Percentiles rank a stretch among this genome's conserved stretches.
These are phyloP conservation scores for Amphipyra berbera DNA, from an alignment of 2,888 invertebrate genomes.

Conservation along the genomic window DNA sequence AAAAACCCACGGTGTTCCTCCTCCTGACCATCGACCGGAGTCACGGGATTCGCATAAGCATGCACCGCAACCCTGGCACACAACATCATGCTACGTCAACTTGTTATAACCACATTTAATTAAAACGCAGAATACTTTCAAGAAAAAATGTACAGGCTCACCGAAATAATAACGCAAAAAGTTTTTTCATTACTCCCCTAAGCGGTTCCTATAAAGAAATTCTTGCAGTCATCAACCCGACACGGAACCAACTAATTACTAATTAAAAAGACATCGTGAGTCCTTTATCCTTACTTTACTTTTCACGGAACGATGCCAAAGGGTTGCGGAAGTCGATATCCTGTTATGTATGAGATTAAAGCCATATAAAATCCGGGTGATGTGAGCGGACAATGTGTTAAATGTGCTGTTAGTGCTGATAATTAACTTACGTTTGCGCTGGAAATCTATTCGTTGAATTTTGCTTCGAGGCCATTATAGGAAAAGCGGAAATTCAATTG, in stretches of 20 bases:
- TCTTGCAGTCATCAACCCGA: constrained; percentile 51
- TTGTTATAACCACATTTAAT: constrained; percentile 23
- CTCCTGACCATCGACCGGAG: no score
- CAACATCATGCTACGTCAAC: no score
- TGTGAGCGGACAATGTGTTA: constrained; percentile 19
- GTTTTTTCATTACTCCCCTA: constrained; percentile 61
- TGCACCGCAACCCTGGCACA: no score
- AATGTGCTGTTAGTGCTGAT: constrained; percentile 27
- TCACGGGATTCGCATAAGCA: no score
- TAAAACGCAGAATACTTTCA: constrained; percentile 15
- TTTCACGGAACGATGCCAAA: constrained; percentile 17
- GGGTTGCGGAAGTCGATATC: constrained; percentile 30
- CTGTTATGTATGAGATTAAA: constrained; percentile 40
- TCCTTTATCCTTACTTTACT: constrained; percentile 45
- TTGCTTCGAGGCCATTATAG: constrained; percentile 32
- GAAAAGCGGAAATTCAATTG: constrained; percentile 20
- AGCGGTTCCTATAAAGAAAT: constrained; percentile 60
- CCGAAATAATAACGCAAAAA: constrained; percentile 48
- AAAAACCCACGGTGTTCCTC: no score
- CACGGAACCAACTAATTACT: constrained; percentile 56
- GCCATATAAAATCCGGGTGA: constrained; percentile 34
- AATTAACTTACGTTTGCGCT: constrained; percentile 37
- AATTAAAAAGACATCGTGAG: constrained; percentile 64
- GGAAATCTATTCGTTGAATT: constrained; percentile 5
- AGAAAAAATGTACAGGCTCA: constrained; percentile 16